Evolutionary conservation across 2,113 vertebrate species (phyloP), one percentile per base, ranked within the genome.

Genomic region (Amphilophus citrinellus): DNA sequence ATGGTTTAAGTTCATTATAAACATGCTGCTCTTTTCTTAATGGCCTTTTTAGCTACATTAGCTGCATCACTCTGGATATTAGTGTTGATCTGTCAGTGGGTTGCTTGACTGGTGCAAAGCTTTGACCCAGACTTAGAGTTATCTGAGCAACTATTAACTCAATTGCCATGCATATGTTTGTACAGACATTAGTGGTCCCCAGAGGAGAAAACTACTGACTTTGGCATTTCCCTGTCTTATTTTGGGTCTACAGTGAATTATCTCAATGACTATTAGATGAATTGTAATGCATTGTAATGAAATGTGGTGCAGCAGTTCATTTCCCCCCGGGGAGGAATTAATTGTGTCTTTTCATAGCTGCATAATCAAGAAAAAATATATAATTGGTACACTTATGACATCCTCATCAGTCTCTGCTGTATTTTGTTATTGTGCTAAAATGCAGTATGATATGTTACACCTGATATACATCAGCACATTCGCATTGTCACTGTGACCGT

Each of bases 101-200:
- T 56, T 73, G 68, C 68, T 35, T 30, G 6, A 56, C 47, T 73
- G 68, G 68, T 56, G 47, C 47, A 56, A 56, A 73, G 68, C 18
- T 13, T 56, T 73, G 47, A 73, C 68, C 68, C 47, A 35, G 47
- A 56, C 47, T 56, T 5, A 30, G 0, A 56, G 56, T 73, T 73
- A 73, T 73, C 68, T 56, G 68, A 73, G 47, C 32, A 73, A 73
- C 68, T 73, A 9, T 73, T 56, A 73, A 73, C 27, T 73, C 47
- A 56, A n/a, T 32, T 73, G 6, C 44, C 66, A 73, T 56, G 68
- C 18, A 56, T 56, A 20, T 73, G 10, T 73, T 73, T 56, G 47
- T 14, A 56, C 47, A 73, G 68, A 73, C 68, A 73, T 32, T 56
- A 73, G n/a, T 73, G 27, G 47, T 73, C 47, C 68, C 68, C 47